Evolutionary conservation across 1,140 invertebrate species (phyloP).

Genomic region (Anadara kagoshimensis): DNA sequence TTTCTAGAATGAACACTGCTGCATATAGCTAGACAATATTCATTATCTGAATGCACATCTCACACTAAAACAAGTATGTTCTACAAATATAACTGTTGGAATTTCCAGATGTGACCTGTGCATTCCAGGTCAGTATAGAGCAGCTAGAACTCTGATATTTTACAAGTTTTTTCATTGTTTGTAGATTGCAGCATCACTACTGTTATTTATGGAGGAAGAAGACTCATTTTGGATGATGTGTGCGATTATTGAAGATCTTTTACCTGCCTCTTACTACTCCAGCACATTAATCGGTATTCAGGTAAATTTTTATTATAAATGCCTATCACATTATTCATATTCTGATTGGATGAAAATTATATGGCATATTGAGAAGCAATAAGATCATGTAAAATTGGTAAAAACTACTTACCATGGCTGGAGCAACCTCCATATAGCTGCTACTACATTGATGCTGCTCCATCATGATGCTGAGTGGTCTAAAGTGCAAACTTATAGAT

Average conservation of each 20-base stretch:
- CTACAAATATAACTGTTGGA: too few species aligned
- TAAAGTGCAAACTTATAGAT: too few species aligned
- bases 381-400: neutral
- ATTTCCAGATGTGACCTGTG: too few species aligned
- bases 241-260: conserved; percentile 96
- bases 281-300: conserved; percentile 89
- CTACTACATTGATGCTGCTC: neutral
- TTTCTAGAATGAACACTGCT: too few species aligned
- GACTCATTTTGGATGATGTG: conserved; percentile 99
- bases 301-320: conserved; percentile 45
- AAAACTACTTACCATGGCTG: neutral
- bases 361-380: neutral
- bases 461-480: too few species aligned
- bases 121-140: too few species aligned
- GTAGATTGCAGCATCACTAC: conserved; percentile 91
- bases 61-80: too few species aligned
- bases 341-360: neutral
- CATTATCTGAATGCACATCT: too few species aligned
- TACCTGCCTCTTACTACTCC: conserved; percentile 98
- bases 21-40: too few species aligned
- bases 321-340: neutral
- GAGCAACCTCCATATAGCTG: neutral
- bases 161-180: conserved; percentile 15
- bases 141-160: too few species aligned
- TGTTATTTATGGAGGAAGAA: conserved; percentile 98